Evolutionary conservation across 2,888 invertebrate genomes (phyloP).

Genomic region (Phaonia tiefii): DNA sequence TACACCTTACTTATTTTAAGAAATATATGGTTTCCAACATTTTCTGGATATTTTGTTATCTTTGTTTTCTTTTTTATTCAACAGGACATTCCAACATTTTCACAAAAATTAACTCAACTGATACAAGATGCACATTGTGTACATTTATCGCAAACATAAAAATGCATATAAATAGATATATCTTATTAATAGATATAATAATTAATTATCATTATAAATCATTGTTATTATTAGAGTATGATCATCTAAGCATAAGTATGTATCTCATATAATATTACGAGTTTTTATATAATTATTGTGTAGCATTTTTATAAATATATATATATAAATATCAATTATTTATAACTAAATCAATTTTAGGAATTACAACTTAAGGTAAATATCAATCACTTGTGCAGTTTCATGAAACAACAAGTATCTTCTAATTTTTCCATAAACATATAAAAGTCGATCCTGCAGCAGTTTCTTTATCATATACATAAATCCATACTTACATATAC

Average conservation of each 20-base stretch:
- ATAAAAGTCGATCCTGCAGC: constrained; percentile 4
- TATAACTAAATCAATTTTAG: constrained; percentile 33
- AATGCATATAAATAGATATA: constrained; percentile 45
- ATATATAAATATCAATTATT: constrained; percentile 36
- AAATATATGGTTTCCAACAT: constrained; percentile 3
- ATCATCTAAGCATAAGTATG: constrained; percentile 30
- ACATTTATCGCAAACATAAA: constrained; percentile 76
- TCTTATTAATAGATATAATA: constrained; percentile 23
- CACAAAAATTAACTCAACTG: constrained; percentile 79
- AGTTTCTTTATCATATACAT: constrained; percentile 8
- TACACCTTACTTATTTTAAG: background rate
- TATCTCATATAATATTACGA: background rate
- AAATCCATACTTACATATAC: constrained; percentile 20
- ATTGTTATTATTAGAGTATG: background rate
- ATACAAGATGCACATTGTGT: constrained; percentile 80
- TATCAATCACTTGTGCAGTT: background rate
- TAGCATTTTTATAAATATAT: constrained; percentile 46
- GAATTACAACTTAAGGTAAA: constrained; percentile 21
- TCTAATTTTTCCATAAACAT: constrained; percentile 15
- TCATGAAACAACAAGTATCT: constrained; percentile 1
- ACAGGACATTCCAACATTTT: constrained; percentile 81
- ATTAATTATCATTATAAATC: constrained; percentile 6
- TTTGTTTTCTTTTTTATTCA: constrained; percentile 55
- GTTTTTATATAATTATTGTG: constrained; percentile 49
- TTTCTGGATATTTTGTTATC: constrained; percentile 43